Evolutionary conservation across 2,113 vertebrate genomes (phyloP), one percentile per base, ranked within the genome.

Genomic region (Tragelaphus scriptus): DNA sequence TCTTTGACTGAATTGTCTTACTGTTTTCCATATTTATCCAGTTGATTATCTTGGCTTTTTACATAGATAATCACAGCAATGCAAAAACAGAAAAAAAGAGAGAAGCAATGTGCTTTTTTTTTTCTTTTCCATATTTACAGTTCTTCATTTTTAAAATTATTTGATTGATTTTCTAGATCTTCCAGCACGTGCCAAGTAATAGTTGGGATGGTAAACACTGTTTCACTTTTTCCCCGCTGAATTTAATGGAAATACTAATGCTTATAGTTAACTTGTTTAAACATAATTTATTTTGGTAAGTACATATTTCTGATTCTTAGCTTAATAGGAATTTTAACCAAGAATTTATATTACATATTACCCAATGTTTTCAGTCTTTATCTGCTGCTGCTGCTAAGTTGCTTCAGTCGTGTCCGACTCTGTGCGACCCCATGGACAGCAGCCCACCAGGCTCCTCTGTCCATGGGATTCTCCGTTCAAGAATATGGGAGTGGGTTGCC

Each of bases 121-220:
- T 6, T 30, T 15, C 30, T 75, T 77, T 85, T 26, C 55, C 2
- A 5, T 65, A 75, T 26, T 87, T 58, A 61, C 32, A 90, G 17
- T 68, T 79, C 47, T 85, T 53, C 59, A n/a, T 84, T 88, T 80
- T 77, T 79, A 32, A 23, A 91, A 53, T 94, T 79, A 32, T 49
- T 58, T 58, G 44, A 65, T 58, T 85, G 36, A 53, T 59, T 32
- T 58, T 79, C 40, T 86, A 80, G 4, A 71, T 87, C 26, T 61
- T 81, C 11, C 23, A 44, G 44, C 85, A 61, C 44, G 87, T 53
- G 32, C 16, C 61, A 81, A 59, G 44, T 82, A 61, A 87, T 21
- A 77, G 32, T 28, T 53, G 8, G 51, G 75, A 61, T 12, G 23
- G 21, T 82, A 32, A 13, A 28, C 7, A n/a, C 6, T 4, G 30